A percentile compares a stretch with the other conserved stretches of the same genome.
Evolutionary conservation across 2,113 vertebrate species (phyloP).

Genomic region (Spea bombifrons): DNA sequence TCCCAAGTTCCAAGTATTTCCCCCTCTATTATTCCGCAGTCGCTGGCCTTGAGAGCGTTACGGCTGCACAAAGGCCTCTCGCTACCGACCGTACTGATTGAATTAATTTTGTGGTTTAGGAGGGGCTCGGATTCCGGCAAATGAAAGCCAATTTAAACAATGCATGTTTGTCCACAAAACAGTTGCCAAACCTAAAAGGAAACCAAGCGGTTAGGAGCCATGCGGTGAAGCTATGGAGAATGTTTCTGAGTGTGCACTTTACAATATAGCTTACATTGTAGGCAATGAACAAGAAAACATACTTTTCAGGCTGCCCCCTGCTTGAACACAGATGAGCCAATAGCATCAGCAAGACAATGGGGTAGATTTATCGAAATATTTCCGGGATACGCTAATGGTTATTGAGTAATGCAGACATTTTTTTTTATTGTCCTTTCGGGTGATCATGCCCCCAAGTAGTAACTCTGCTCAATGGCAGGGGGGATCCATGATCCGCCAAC

Average conservation of each 20-base stretch:
- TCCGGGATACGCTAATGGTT: too few relatives aligned
- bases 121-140: constrained; percentile 21
- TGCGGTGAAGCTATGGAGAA: not conserved
- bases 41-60: not conserved
- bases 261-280: too few relatives aligned
- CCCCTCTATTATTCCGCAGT: constrained; percentile 7
- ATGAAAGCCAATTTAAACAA: constrained; percentile 30
- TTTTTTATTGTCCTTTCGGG: too few relatives aligned
- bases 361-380: too few relatives aligned
- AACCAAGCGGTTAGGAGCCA: not conserved
- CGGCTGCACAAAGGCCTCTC: constrained; percentile 12
- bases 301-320: too few relatives aligned
- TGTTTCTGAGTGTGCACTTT: not conserved
- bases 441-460: too few relatives aligned
- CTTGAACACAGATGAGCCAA: too few relatives aligned
- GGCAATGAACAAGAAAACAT: too few relatives aligned
- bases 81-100: constrained; percentile 15
- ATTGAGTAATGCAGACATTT: too few relatives aligned
- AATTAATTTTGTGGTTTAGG: constrained; percentile 38
- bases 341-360: too few relatives aligned
- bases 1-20: not conserved
- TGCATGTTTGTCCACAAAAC: constrained; percentile 18
- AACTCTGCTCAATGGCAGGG: too few relatives aligned
- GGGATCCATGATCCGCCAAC: too few relatives aligned
- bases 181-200: not conserved